Evolutionary conservation across 2,113 vertebrate genomes (phyloP), one percentile per base, ranked within the genome.

Genomic region (Prunella himalayana): DNA sequence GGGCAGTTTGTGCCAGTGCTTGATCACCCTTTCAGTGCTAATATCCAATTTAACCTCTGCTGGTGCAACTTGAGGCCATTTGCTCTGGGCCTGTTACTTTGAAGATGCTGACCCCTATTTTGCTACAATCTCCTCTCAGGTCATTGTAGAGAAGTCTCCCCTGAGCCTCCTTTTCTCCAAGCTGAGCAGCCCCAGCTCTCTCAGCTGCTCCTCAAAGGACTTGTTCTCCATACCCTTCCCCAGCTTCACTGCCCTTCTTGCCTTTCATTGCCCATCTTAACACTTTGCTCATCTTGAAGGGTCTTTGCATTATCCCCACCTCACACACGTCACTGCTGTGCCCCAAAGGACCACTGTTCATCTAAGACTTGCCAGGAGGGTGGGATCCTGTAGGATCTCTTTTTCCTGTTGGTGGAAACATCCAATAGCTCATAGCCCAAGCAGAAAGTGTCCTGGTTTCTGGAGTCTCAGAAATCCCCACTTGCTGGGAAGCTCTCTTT

Each of bases 331-430:
- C 41, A 37, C 22, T 2, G 2, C 18, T 49, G 14, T 44, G 60
- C 31, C 27, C 64, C n/a, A 33, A 54, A 75, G 51, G 7, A 20
- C 28, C 27, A 15, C 6, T 0, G 0, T 24, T 53, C 51, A 23
- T 14, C 35, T 47, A 15, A 51, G 25, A 3, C 17, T 71, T 57
- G n/a, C 17, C 72, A 88, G 70, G 20, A 64, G 7, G 4, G 31
- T 57, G 76, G 86, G 50, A 56, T 71, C n/a, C 7, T n/a, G 8
- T 9, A 35, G 49, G 47, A 78, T 78, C 39, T 51, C 9, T 60
- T 79, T 57, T 73, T 28, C 28, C 56, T 90, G 49, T 24, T 51
- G 60, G 20, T 53, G n/a, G 24, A 54, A 72, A 66, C 61, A 56
- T 18, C 16, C 50, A 53, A 8, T 2, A 16, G 11, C 27, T 37